These are phyloP conservation scores for Phragmatobia fuliginosa DNA, from an alignment of 2,888 invertebrate genomes.

Conservation along the genomic window DNA sequence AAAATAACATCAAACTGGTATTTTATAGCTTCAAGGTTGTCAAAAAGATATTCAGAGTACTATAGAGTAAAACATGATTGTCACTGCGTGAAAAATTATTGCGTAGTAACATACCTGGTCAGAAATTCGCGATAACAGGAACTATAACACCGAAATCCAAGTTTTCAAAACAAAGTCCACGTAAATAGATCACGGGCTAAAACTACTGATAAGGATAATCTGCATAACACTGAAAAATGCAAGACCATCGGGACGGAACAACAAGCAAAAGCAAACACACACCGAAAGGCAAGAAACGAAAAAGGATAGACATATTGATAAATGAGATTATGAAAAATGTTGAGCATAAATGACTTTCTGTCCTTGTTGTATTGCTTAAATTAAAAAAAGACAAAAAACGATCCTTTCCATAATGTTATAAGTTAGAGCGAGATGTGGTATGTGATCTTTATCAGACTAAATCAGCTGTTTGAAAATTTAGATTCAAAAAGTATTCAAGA, in stretches of 20 bases:
- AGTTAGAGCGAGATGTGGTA: constrained; percentile 53
- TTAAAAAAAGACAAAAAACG: constrained; percentile 33
- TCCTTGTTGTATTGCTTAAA: constrained; percentile 23
- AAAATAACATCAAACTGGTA: constrained; percentile 62
- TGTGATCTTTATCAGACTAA: constrained; percentile 49
- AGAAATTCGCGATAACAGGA: constrained; percentile 42
- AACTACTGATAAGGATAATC: constrained; percentile 65
- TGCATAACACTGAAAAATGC: constrained; percentile 71
- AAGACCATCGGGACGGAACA: constrained; percentile 71
- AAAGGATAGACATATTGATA: constrained; percentile 44
- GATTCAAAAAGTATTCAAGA: neutral
- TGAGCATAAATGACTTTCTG: constrained; percentile 33
- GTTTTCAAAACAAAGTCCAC: constrained; percentile 55
- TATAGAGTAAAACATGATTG: constrained; percentile 61
- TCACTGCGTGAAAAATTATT: constrained; percentile 67
- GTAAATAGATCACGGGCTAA: constrained; percentile 65
- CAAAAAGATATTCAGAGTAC: constrained; percentile 67
- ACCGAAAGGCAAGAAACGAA: constrained; percentile 52
- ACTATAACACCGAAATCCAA: constrained; percentile 65
- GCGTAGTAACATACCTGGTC: constrained; percentile 78
- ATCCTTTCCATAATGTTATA: neutral
- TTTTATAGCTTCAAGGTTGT: constrained; percentile 79
- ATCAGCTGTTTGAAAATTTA: constrained; percentile 69
- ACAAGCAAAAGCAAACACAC: constrained; percentile 78
- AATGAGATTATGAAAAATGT: constrained; percentile 23